phyloP scores from a whole-genome alignment of 2,888 invertebrate species.

The Nemapogon koenigi region DNA sequence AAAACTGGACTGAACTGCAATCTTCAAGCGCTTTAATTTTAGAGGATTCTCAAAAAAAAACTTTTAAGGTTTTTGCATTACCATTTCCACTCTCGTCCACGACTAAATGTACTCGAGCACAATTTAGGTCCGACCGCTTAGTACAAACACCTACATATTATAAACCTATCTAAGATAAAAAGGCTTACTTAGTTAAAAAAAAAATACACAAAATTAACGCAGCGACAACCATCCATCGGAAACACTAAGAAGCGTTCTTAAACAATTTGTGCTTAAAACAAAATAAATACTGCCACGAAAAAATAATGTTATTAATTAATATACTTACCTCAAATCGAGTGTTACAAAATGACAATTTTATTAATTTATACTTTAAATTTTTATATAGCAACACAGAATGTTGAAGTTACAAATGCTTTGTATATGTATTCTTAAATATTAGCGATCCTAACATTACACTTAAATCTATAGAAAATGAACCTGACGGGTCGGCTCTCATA shows the following conservation, averaged over 20 bases:
- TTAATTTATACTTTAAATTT: background rate
- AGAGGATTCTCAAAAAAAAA: too few relatives aligned
- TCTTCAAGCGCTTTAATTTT: too few relatives aligned
- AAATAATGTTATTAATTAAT: conserved; percentile 8
- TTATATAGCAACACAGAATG: conserved; percentile 39
- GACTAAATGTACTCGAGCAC: background rate
- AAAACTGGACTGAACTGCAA: too few relatives aligned
- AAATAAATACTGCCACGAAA: conserved; percentile 43
- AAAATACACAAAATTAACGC: conserved; percentile 26
- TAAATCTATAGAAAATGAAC: conserved; percentile 33
- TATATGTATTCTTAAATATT: conserved; percentile 28
- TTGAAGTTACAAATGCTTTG: conserved; percentile 48
- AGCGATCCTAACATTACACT: conserved; percentile 32
- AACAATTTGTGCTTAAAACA: conserved; percentile 30
- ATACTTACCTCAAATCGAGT: conserved; percentile 23
- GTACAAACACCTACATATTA: conserved; percentile 43
- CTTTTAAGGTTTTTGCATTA: too few relatives aligned
- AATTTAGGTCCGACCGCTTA: conserved; percentile 28
- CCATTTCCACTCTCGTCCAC: too few relatives aligned
- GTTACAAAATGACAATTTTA: conserved; percentile 14
- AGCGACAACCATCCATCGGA: conserved; percentile 39
- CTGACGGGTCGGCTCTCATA: background rate
- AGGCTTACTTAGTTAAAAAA: conserved; percentile 36
- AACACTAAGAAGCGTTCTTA: conserved; percentile 30
- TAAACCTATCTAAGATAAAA: conserved; percentile 53